phyloP scores from a whole-genome alignment of 2,113 vertebrate species.

The Odobenus rosmarus region DNA sequence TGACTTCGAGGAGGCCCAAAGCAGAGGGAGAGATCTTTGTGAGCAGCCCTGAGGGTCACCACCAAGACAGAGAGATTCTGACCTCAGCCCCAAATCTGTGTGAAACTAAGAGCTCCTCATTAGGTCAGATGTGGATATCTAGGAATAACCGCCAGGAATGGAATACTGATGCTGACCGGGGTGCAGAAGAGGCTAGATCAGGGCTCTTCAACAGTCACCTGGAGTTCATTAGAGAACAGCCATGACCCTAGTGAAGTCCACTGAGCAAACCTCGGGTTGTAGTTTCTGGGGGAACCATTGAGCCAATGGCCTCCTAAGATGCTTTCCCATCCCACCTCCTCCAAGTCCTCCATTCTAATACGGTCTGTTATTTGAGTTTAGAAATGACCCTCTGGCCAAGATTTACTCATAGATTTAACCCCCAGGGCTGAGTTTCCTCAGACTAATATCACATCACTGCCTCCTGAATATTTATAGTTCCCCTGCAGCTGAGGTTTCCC shows the following conservation, averaged over 20 bases:
- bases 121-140: not conserved
- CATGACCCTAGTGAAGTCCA: rapidly evolving
- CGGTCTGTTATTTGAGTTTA: not conserved
- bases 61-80: not conserved
- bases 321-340: rapidly evolving
- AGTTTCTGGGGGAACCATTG: not conserved
- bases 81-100: not conserved
- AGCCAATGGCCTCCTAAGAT: not conserved
- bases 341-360: not conserved
- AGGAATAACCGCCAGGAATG: no score
- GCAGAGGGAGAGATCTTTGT: not conserved
- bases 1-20: not conserved
- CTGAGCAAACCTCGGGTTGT: not conserved
- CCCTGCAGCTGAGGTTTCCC: not conserved
- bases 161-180: rapidly evolving
- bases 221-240: not conserved
- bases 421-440: not conserved
- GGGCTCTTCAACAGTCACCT: not conserved
- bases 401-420: not conserved
- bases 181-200: not conserved
- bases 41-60: not conserved
- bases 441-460: not conserved
- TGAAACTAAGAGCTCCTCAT: rapidly evolving
- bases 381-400: not conserved
- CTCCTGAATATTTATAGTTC: not conserved